These are phyloP conservation scores for Battus philenor DNA, from an alignment of 1,140 invertebrate species.

Conservation along the genomic window DNA sequence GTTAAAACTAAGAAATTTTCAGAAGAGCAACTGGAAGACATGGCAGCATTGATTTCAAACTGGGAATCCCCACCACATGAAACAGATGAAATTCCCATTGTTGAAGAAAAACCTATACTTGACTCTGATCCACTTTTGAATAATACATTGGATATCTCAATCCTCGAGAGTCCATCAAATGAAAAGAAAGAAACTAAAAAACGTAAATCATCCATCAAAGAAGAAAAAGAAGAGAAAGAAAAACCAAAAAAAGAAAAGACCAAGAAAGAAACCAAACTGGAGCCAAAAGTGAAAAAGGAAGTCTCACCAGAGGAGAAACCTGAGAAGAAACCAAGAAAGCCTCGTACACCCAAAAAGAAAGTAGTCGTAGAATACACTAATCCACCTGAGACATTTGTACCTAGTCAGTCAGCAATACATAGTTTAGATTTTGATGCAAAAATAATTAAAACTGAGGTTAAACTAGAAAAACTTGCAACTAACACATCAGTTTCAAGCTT, in stretches of 20 bases:
- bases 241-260: conserved; percentile 47
- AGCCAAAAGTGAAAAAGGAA: conserved; percentile 31
- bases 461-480: not conserved
- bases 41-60: conserved; percentile 52
- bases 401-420: conserved; percentile 11
- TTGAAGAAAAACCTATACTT: conserved; percentile 17
- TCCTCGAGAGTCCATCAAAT: conserved; percentile 6
- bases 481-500: not conserved
- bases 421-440: not conserved
- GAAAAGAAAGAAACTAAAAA: conserved; percentile 49
- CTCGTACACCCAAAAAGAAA: conserved; percentile 43
- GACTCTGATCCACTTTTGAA: conserved; percentile 11
- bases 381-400: conserved; percentile 39
- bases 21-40: conserved; percentile 41
- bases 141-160: not conserved
- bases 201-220: conserved; percentile 39
- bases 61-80: conserved; percentile 57
- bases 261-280: conserved; percentile 37
- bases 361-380: conserved; percentile 48
- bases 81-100: conserved; percentile 17
- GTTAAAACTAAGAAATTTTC: conserved; percentile 55
- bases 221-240: conserved; percentile 33
- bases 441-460: not conserved
- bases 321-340: conserved; percentile 52
- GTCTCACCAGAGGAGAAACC: conserved; percentile 23